These are phyloP conservation scores for Gavialis gangeticus DNA, from an alignment of 2,113 vertebrate genomes.

Conservation along the genomic window DNA sequence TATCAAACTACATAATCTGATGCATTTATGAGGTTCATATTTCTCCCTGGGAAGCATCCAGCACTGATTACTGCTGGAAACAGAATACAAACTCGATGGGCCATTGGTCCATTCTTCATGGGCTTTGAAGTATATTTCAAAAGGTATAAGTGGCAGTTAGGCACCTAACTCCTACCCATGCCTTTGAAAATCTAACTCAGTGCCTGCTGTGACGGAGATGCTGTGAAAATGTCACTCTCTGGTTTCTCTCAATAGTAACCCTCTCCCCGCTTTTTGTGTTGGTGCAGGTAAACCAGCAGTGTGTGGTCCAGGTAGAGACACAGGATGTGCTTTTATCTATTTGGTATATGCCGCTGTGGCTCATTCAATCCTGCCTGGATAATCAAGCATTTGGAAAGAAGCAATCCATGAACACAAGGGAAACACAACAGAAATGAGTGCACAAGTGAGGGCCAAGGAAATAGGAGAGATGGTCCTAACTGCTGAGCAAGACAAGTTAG, in stretches of 20 bases:
- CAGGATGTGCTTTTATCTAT: background rate
- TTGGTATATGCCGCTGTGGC: background rate
- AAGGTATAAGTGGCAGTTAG: constrained; percentile 1
- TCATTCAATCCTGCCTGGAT: background rate
- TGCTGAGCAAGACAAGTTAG: background rate
- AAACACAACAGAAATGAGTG: background rate
- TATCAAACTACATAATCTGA: background rate
- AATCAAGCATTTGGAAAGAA: background rate
- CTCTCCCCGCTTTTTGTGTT: background rate
- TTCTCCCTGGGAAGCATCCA: background rate
- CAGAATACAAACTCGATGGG: constrained; percentile 10
- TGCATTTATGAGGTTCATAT: background rate
- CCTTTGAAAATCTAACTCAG: constrained; percentile 26
- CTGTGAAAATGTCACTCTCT: background rate
- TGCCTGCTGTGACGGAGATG: background rate
- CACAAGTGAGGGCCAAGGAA: background rate
- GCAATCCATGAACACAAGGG: background rate
- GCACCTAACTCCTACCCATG: constrained; percentile 27
- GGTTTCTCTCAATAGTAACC: background rate
- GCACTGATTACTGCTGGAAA: background rate
- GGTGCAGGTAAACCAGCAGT: background rate
- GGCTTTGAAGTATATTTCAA: background rate
- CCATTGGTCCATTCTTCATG: background rate
- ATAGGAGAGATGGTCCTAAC: background rate
- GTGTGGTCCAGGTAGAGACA: background rate